Percentiles rank a stretch among this genome's conserved stretches.
Conservation (phyloP, 2,888 invertebrate genomes). For the Patella depressa region DNA sequence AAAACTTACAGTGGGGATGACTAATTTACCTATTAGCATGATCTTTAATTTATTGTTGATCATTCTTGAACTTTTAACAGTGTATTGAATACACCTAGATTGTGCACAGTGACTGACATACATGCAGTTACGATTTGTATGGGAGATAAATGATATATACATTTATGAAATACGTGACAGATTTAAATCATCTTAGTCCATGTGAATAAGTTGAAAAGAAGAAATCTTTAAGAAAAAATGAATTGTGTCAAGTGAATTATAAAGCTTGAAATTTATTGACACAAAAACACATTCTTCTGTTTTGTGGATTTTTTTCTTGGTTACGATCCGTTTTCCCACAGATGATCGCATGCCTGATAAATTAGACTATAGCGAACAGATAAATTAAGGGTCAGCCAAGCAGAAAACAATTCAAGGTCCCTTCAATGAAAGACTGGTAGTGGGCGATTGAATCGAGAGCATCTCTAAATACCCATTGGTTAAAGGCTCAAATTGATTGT, state of each 20-base stretch:
- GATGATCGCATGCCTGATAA: neutral
- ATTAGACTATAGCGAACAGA: neutral
- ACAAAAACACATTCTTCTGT: slow-evolving; percentile 5
- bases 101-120: no score
- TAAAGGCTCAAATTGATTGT: neutral
- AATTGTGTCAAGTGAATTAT: neutral
- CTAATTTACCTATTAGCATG: no score
- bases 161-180: no score
- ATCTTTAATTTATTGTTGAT: no score
- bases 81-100: no score
- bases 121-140: no score
- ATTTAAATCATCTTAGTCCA: no score
- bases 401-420: slow-evolving; percentile 6
- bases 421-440: no score
- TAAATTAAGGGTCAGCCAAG: neutral
- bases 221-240: neutral
- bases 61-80: no score
- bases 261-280: neutral
- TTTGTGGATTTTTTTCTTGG: neutral
- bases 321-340: neutral
- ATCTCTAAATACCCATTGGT: neutral
- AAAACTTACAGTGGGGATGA: no score
- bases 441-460: neutral
- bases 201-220: no score
- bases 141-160: no score